phyloP scores from a whole-genome alignment of 2,113 vertebrate genomes.

The Crotalus helleri region DNA sequence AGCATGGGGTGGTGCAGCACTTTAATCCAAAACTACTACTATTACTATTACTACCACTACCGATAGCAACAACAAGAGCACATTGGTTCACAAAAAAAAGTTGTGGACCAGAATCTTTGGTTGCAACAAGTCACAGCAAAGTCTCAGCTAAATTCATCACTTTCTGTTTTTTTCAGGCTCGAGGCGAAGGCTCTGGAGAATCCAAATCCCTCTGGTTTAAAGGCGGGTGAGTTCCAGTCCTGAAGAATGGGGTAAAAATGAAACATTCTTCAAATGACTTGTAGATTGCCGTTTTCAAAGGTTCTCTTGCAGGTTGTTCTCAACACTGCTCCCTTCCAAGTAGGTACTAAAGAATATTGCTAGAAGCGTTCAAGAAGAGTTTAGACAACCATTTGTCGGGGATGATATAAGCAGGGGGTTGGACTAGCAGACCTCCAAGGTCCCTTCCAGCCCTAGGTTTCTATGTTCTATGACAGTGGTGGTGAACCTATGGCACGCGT shows the following conservation, averaged over 20 bases:
- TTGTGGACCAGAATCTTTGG: neutral
- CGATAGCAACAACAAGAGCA: neutral
- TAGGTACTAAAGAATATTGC: neutral
- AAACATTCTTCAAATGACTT: neutral
- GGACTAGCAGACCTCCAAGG: neutral
- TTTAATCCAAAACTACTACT: neutral
- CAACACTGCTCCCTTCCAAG: neutral
- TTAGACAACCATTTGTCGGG: neutral
- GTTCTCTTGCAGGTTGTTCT: neutral
- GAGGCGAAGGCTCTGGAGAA: constrained; percentile 83
- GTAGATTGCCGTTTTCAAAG: neutral
- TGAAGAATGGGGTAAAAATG: neutral
- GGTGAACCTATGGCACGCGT: too few species aligned
- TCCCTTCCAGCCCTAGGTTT: neutral
- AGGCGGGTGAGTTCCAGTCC: constrained; percentile 83
- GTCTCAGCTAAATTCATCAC: neutral
- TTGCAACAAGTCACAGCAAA: too few species aligned
- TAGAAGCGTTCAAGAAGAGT: neutral
- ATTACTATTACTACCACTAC: neutral
- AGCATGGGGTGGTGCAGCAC: neutral
- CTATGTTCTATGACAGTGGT: neutral
- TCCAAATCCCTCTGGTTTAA: constrained; percentile 94
- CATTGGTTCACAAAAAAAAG: neutral
- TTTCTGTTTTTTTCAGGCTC: constrained; percentile 76
- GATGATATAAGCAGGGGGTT: neutral